phyloP scores from a whole-genome alignment of 2,113 vertebrate genomes.

The Zeus faber region DNA sequence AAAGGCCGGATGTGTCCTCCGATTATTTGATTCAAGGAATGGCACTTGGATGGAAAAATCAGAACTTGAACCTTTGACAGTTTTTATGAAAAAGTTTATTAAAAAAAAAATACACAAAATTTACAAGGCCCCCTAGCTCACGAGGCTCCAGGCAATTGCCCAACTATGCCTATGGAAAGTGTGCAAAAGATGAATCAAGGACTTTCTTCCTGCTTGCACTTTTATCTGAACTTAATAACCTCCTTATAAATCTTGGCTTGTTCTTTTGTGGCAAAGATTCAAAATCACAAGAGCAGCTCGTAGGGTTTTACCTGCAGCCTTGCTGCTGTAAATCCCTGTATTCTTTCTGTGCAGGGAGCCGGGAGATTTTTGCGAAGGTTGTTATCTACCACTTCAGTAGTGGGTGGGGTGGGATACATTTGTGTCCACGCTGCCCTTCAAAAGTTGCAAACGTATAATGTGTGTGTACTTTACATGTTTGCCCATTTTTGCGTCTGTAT shows the following conservation, averaged over 20 bases:
- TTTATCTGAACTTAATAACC: constrained; percentile 6
- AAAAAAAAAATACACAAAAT: no score
- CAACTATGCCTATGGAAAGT: no score
- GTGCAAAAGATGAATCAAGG: no score
- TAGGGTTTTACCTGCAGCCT: constrained; percentile 25
- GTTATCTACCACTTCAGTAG: constrained; percentile 27
- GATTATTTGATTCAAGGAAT: no score
- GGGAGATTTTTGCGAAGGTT: constrained; percentile 15
- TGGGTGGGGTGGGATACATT: background rate
- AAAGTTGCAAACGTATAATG: background rate
- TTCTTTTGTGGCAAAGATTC: constrained; percentile 27
- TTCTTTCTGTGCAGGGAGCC: constrained; percentile 27
- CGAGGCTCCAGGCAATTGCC: no score
- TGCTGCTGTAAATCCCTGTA: constrained; percentile 26
- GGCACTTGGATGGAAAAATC: no score
- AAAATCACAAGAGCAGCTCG: constrained; percentile 32
- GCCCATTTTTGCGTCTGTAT: background rate
- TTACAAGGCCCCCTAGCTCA: no score
- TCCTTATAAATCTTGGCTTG: constrained; percentile 11
- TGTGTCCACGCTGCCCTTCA: constrained; percentile 14
- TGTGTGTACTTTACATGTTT: background rate
- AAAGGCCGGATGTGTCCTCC: no score
- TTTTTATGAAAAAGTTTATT: no score
- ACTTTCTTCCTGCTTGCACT: constrained; percentile 3
- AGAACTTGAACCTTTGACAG: no score